Base-by-base conservation (phyloP, 2,888 invertebrate species). In the Euzophera pinguis region DNA sequence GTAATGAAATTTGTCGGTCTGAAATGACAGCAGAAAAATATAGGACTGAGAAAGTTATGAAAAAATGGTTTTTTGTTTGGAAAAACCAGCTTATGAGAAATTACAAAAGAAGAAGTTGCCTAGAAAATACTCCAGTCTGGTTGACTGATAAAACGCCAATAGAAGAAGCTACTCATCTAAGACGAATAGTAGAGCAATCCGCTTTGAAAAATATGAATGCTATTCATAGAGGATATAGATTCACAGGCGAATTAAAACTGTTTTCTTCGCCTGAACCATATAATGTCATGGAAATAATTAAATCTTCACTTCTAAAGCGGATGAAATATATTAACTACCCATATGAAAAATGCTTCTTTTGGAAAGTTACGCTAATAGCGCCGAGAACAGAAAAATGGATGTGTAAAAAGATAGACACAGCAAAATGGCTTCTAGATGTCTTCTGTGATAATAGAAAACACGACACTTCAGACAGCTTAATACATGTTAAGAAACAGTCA, bases 291-390 rank as follows among this genome's bases (percentile, higher is more conserved):
- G 91, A 78, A 78, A 85, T 72, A 62, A 92, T 79, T 69, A 88
- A 76, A 64, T 88, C 77, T 55, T 82, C 75, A 57, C 77, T 81
- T 62, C 74, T 83, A 56, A 88, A 72, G 82, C 90, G 77, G 48
- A 91, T 76, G 89, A 90, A 79, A 76, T 90, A 80, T 81, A 91
- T 82, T 47, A 79, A 64, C 64, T 88, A 81, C 70, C 83, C 73
- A 60, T 72, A 88, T 67, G 71, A 84, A 64, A 80, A 84, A 74
- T 79, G 80, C 65, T 75, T 84, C 72, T 73, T 89, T 73, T 94
- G 94, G 94, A 94, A 94, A 79, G 72, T 93, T 32, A 88, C 92
- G 4, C 71, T 94, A 48, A 91, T 93, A 6, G 84, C 92, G 52
- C 92, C 93, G 1, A 84, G 91, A 58, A 62, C 82, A 47, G 71